Percentiles rank a stretch among this genome's conserved stretches.
Conservation (phyloP, 2,797 vertebrate genomes). For the Sciurus carolinensis region DNA sequence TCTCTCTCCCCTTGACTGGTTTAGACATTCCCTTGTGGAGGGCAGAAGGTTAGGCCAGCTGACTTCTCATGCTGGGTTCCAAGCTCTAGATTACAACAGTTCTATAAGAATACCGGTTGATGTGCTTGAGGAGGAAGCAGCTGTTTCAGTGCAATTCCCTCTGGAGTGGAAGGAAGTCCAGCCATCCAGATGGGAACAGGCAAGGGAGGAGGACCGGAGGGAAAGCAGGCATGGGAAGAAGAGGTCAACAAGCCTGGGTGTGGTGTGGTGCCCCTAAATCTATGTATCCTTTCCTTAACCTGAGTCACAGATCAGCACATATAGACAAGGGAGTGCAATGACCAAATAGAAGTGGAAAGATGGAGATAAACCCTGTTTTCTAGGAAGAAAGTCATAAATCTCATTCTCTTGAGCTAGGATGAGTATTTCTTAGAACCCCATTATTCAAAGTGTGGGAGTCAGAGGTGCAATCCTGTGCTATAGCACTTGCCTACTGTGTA, state of each 20-base stretch:
- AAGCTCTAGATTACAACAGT: conserved; percentile 56
- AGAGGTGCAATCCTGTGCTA: background rate
- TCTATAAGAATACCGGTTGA: conserved; percentile 77
- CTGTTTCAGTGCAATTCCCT: conserved; percentile 72
- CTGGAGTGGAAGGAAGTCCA: conserved; percentile 70
- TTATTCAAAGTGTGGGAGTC: background rate
- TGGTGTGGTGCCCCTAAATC: background rate
- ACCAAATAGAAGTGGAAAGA: background rate
- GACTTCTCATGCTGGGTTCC: conserved; percentile 62
- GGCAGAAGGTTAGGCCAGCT: conserved; percentile 45
- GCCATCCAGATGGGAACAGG: conserved; percentile 65
- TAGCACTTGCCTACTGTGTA: background rate
- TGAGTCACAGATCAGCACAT: background rate
- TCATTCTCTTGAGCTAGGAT: background rate
- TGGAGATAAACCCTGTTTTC: background rate
- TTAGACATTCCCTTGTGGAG: background rate
- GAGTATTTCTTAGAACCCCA: background rate
- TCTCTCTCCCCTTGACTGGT: background rate
- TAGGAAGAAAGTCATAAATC: background rate
- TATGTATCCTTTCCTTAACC: background rate
- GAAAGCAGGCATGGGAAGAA: background rate
- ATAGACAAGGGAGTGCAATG: background rate
- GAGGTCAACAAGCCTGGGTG: background rate
- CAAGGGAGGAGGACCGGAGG: background rate
- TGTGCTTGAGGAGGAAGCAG: conserved; percentile 74